Conservation (phyloP, 2,113 vertebrate genomes). For the Alces alces region DNA sequence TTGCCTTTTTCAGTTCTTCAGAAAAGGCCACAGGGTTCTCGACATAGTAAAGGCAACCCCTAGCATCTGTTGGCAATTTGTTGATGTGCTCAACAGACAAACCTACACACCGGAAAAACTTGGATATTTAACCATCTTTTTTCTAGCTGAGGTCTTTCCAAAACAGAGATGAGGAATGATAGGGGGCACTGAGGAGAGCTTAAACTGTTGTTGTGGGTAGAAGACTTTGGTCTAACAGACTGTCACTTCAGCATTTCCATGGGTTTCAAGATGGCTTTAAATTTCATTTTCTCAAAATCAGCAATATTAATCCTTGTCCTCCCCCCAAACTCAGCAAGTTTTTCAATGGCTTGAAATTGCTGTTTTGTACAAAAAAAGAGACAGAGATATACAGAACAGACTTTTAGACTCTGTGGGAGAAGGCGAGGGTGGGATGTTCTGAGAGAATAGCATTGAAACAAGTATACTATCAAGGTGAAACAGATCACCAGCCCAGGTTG, state of each 20-base stretch:
- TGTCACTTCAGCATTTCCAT: constrained; percentile 48
- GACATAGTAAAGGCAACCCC: not conserved
- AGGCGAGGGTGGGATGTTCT: too few relatives aligned
- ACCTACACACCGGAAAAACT: not conserved
- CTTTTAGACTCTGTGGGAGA: too few relatives aligned
- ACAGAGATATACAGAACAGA: too few relatives aligned
- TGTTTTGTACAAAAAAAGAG: not conserved
- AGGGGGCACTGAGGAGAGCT: not conserved
- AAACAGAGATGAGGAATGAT: not conserved
- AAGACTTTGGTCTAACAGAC: not conserved
- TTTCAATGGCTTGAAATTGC: constrained; percentile 51
- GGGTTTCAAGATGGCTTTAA: constrained; percentile 37
- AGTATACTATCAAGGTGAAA: too few relatives aligned
- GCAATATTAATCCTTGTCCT: not conserved
- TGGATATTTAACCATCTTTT: not conserved
- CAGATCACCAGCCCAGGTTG: too few relatives aligned
- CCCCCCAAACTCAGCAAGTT: not conserved
- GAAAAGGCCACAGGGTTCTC: not conserved
- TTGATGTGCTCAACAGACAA: constrained; percentile 41
- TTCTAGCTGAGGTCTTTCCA: constrained; percentile 51
- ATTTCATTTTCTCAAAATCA: constrained; percentile 42
- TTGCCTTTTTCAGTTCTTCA: not conserved
- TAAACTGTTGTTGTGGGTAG: constrained; percentile 16
- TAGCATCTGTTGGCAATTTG: constrained; percentile 35
- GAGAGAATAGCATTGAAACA: too few relatives aligned